Percentiles rank a stretch among this genome's conserved stretches.
These are phyloP conservation scores for Homalodisca vitripennis DNA, from an alignment of 1,140 invertebrate species.

Conservation along the genomic window DNA sequence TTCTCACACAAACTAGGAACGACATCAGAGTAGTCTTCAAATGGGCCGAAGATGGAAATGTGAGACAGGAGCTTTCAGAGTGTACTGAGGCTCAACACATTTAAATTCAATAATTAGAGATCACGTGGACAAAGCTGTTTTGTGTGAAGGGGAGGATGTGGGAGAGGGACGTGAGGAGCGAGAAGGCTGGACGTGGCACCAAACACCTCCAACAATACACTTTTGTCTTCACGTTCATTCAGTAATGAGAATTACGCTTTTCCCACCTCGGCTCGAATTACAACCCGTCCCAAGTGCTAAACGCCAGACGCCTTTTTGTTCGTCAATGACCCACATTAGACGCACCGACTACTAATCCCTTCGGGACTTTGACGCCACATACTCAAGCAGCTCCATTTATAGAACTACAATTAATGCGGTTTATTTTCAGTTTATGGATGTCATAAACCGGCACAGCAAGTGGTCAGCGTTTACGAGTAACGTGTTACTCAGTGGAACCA, in stretches of 20 bases:
- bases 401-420: background rate
- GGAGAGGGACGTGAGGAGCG: too few relatives aligned
- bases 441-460: background rate
- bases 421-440: background rate
- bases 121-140: too few relatives aligned
- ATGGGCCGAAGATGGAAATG: too few relatives aligned
- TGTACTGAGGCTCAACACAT: too few relatives aligned
- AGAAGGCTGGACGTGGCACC: background rate
- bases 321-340: constrained; percentile 9
- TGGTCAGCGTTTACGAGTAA: background rate
- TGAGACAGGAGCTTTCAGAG: too few relatives aligned
- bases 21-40: too few relatives aligned
- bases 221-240: constrained; percentile 5
- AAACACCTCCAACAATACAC: constrained; percentile 7
- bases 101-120: too few relatives aligned
- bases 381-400: background rate
- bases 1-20: too few relatives aligned
- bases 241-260: constrained; percentile 18
- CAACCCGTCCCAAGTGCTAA: background rate
- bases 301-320: background rate
- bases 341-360: background rate
- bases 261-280: constrained; percentile 7
- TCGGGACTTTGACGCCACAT: background rate
- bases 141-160: too few relatives aligned
- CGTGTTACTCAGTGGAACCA: constrained; percentile 1